Evolutionary conservation across 2,888 invertebrate genomes (phyloP).

Genomic region (Hesperia comma): DNA sequence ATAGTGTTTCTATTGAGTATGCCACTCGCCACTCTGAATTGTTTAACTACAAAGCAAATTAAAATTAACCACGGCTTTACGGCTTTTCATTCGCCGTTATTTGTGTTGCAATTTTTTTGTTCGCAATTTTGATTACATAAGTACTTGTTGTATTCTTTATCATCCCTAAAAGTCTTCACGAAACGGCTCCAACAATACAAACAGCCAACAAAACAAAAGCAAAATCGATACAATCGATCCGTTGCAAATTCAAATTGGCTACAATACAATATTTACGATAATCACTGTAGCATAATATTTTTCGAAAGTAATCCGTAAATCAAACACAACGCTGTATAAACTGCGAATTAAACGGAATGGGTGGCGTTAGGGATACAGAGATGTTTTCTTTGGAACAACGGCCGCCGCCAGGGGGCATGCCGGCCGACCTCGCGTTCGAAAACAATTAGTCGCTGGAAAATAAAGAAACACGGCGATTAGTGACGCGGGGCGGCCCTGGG

Average conservation of each 20-base stretch:
- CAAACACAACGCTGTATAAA: slow-evolving; percentile 38
- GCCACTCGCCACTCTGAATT: no score
- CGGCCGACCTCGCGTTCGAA: slow-evolving; percentile 71
- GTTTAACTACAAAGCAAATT: no score
- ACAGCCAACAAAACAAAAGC: background rate
- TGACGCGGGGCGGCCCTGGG: slow-evolving; percentile 57
- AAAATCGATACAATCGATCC: background rate
- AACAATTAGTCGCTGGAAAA: slow-evolving; percentile 74
- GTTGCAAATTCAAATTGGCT: slow-evolving; percentile 20
- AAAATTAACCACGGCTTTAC: no score
- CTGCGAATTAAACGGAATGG: slow-evolving; percentile 7
- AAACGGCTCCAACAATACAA: background rate
- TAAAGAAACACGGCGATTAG: slow-evolving; percentile 55
- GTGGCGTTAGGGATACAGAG: slow-evolving; percentile 22
- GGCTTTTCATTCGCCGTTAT: no score
- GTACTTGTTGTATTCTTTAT: no score
- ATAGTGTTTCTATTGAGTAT: no score
- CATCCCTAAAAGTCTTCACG: no score
- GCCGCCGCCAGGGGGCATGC: slow-evolving; percentile 66
- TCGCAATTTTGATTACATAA: no score
- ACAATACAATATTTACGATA: slow-evolving; percentile 10
- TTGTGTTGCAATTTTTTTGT: no score
- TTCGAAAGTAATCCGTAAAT: slow-evolving; percentile 37
- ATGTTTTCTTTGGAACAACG: slow-evolving; percentile 54
- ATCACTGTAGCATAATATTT: slow-evolving; percentile 24